Percentiles rank a stretch among this genome's conserved stretches.
Conservation (phyloP, 2,113 vertebrate genomes). For the Brachypteracias leptosomus region DNA sequence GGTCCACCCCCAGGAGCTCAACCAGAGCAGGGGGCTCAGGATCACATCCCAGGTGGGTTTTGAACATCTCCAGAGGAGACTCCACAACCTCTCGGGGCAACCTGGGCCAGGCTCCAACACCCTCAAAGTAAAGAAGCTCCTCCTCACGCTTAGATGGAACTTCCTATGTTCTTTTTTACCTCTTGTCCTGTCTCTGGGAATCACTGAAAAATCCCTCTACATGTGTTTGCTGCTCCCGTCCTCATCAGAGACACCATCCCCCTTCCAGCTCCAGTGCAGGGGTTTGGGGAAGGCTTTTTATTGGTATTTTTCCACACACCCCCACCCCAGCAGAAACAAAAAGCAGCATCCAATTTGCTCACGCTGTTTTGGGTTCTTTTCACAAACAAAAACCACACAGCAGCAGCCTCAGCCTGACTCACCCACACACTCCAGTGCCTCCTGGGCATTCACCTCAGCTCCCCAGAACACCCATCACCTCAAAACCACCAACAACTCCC, state of each 20-base stretch:
- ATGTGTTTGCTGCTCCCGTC: neutral
- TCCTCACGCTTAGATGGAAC: too few species aligned
- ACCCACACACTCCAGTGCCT: neutral
- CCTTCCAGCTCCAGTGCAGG: rapidly evolving
- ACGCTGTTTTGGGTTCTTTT: neutral
- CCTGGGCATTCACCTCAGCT: neutral
- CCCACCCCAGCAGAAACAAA: neutral
- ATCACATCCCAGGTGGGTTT: too few species aligned
- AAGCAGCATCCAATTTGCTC: neutral
- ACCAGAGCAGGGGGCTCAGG: too few species aligned
- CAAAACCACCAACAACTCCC: neutral
- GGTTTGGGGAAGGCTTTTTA: neutral
- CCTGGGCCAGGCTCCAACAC: too few species aligned
- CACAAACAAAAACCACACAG: neutral
- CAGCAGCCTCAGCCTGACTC: neutral
- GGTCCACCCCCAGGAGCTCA: too few species aligned
- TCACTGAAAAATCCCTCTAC: neutral
- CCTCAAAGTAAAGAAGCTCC: too few species aligned
- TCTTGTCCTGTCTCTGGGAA: too few species aligned
- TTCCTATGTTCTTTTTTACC: too few species aligned
- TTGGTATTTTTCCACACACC: too few species aligned
- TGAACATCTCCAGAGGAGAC: too few species aligned
- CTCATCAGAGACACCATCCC: neutral
- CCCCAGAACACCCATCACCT: neutral
- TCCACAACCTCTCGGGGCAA: too few species aligned